These are phyloP conservation scores for Whitmania pigra DNA, from an alignment of 1,140 invertebrate genomes.

Conservation along the genomic window DNA sequence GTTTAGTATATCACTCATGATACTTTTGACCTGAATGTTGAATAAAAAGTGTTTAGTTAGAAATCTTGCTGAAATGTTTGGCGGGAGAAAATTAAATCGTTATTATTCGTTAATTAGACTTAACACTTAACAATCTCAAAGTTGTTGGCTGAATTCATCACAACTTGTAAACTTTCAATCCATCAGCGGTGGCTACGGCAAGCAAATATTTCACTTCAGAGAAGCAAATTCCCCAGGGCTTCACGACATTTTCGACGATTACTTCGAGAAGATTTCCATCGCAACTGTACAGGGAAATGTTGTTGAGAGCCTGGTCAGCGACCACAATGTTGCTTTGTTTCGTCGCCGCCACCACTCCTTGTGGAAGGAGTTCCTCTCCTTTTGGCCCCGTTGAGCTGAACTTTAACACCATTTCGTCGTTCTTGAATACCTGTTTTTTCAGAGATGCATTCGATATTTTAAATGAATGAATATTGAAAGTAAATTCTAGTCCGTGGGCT, in stretches of 20 bases:
- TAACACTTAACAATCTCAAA: neutral
- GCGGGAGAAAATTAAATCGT: too few species aligned
- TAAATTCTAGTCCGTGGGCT: too few species aligned
- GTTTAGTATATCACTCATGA: too few species aligned
- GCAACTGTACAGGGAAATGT: slow-evolving; percentile 1
- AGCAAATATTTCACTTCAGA: neutral
- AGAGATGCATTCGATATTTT: too few species aligned
- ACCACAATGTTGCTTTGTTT: slow-evolving; percentile 11
- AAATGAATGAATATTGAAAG: too few species aligned
- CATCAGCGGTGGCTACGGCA: neutral
- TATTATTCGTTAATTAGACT: too few species aligned
- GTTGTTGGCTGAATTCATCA: neutral
- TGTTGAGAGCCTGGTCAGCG: slow-evolving; percentile 9
- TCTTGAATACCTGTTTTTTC: neutral
- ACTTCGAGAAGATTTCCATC: slow-evolving; percentile 7
- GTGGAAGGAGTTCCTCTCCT: slow-evolving; percentile 6
- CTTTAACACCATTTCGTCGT: slow-evolving; percentile 7
- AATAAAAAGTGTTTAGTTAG: too few species aligned
- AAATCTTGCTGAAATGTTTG: too few species aligned
- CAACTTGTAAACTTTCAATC: slow-evolving; percentile 1
- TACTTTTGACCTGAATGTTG: too few species aligned
- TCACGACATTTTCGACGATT: neutral
- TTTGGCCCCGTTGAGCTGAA: neutral
- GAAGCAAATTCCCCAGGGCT: neutral
- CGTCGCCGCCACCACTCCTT: neutral